Conservation (phyloP, 2,888 invertebrate genomes). For the Drosophila fungiperda region DNA sequence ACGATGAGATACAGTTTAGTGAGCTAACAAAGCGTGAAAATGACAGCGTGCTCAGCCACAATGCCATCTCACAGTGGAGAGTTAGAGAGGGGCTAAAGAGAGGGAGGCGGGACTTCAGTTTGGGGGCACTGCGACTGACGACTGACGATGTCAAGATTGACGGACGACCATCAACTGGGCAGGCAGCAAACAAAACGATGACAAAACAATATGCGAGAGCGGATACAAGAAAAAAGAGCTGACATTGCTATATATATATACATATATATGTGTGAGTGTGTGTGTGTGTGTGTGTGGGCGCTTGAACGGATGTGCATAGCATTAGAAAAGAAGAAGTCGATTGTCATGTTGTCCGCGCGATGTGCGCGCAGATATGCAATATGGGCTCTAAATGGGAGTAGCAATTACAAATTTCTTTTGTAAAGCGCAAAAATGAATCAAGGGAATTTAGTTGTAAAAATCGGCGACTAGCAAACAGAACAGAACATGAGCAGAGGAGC, state of each 20-base stretch:
- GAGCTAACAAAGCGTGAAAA: constrained; percentile 81
- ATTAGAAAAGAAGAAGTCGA: constrained; percentile 37
- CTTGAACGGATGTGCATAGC: constrained; percentile 39
- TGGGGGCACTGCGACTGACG: not conserved
- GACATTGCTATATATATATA: constrained; percentile 27
- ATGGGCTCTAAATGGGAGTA: constrained; percentile 71
- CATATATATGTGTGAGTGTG: not conserved
- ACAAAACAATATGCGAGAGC: constrained; percentile 67
- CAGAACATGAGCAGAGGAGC: not conserved
- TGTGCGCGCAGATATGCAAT: constrained; percentile 53
- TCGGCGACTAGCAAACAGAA: constrained; percentile 26
- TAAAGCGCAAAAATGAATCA: constrained; percentile 65
- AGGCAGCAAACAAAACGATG: constrained; percentile 67
- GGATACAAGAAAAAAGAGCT: constrained; percentile 42
- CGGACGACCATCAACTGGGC: constrained; percentile 50
- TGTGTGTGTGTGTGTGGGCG: constrained; percentile 30
- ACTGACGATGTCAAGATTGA: constrained; percentile 43
- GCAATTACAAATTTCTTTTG: constrained; percentile 79
- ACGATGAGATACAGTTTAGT: constrained; percentile 69
- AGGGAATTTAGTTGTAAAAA: constrained; percentile 76
- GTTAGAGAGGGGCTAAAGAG: not conserved
- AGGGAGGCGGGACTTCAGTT: not conserved
- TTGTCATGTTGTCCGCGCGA: constrained; percentile 46
- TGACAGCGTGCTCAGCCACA: constrained; percentile 68
- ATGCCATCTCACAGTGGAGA: constrained; percentile 24